A percentile compares a stretch with the other conserved stretches of the same genome.
Conservation (phyloP, 1,140 invertebrate species). For the Eupristina koningsbergeri region DNA sequence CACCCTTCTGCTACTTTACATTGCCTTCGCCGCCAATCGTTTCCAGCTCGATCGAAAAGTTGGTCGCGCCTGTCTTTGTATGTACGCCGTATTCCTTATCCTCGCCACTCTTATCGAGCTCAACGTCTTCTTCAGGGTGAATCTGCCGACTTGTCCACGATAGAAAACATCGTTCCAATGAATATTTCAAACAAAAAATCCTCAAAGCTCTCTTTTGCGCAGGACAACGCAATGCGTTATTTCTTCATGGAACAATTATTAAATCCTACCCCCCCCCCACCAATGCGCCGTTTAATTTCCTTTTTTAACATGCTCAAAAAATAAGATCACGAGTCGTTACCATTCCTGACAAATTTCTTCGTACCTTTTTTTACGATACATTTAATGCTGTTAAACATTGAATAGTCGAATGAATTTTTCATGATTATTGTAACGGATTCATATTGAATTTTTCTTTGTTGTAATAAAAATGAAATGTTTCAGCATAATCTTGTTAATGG, state of each 20-base stretch:
- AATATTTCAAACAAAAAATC: slow-evolving; percentile 9
- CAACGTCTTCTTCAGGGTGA: slow-evolving; percentile 89
- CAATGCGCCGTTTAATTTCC: neutral
- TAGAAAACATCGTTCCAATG: slow-evolving; percentile 67
- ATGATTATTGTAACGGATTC: neutral
- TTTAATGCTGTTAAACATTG: neutral
- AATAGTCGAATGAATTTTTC: neutral
- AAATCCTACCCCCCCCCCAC: too few species aligned
- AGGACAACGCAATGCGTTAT: neutral
- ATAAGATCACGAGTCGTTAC: neutral
- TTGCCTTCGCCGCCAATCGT: slow-evolving; percentile 83
- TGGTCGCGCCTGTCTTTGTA: slow-evolving; percentile 82
- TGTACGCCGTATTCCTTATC: slow-evolving; percentile 85
- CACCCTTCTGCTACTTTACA: slow-evolving; percentile 84
- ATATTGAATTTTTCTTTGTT: neutral
- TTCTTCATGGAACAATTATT: neutral
- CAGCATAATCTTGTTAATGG: neutral
- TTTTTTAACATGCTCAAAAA: neutral
- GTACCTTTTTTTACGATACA: neutral
- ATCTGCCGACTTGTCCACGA: slow-evolving; percentile 83
- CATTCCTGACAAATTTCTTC: neutral
- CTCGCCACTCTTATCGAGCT: slow-evolving; percentile 88
- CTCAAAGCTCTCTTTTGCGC: neutral
- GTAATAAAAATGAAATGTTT: neutral
- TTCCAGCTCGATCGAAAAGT: slow-evolving; percentile 86